A percentile compares a stretch with the other conserved stretches of the same genome.
phyloP scores from a whole-genome alignment of 2,888 invertebrate genomes.

The Drosophila mayaguana region DNA sequence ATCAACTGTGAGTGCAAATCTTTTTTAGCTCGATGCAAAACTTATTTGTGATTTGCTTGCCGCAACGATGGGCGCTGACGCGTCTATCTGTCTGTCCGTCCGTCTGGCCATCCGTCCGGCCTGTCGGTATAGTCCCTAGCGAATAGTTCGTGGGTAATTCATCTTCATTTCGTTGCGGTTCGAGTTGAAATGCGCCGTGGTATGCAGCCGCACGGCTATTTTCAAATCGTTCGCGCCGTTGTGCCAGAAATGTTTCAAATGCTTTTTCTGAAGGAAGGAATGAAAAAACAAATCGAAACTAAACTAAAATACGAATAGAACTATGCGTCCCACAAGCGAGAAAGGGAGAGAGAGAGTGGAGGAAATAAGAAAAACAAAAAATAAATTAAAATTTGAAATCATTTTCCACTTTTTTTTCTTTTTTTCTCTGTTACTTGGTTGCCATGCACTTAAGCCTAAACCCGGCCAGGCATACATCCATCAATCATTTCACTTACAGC shows the following conservation, averaged over 20 bases:
- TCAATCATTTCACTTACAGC: constrained; percentile 67
- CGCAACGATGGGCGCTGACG: constrained; percentile 50
- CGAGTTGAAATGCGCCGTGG: constrained; percentile 81
- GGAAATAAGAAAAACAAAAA: constrained; percentile 10
- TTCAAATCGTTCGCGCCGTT: constrained; percentile 68
- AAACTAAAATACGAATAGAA: constrained; percentile 40
- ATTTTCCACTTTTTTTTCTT: constrained; percentile 15
- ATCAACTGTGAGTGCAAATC: constrained; percentile 74
- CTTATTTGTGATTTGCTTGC: constrained; percentile 74
- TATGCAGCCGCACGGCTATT: constrained; percentile 74
- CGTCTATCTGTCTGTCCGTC: constrained; percentile 16
- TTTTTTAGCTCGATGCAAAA: constrained; percentile 62
- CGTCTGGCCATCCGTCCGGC: constrained; percentile 6
- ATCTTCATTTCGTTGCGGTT: constrained; percentile 83
- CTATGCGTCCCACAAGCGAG: constrained; percentile 18
- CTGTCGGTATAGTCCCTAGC: constrained; percentile 41
- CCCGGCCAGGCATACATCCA: constrained; percentile 47
- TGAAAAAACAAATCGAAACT: constrained; percentile 21
- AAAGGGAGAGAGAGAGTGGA: neutral
- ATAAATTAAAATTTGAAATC: constrained; percentile 48
- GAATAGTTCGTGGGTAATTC: constrained; percentile 76
- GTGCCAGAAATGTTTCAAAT: constrained; percentile 80
- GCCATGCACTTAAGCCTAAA: constrained; percentile 66
- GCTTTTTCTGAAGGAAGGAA: constrained; percentile 52
- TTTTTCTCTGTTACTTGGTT: constrained; percentile 18